A percentile compares a stretch with the other conserved stretches of the same genome.
Conservation (phyloP, 2,888 invertebrate species). For the Archips crataeganus region DNA sequence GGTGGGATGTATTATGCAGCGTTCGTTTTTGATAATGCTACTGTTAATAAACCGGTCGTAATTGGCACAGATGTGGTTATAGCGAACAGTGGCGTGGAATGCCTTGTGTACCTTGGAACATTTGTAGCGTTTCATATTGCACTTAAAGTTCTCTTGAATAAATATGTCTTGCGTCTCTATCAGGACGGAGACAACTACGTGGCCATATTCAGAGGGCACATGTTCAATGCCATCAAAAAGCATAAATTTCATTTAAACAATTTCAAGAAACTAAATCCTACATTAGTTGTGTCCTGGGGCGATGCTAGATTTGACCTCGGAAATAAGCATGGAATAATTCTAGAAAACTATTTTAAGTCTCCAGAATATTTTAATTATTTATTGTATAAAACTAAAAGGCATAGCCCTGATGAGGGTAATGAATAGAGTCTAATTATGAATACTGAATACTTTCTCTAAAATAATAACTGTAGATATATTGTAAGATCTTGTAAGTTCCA, state of each 20-base stretch:
- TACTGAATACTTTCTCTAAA: neutral
- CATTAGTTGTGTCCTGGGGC: slow-evolving; percentile 70
- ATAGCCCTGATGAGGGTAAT: slow-evolving; percentile 47
- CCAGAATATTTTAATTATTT: slow-evolving; percentile 74
- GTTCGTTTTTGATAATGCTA: slow-evolving; percentile 62
- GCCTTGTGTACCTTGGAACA: slow-evolving; percentile 67
- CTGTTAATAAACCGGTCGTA: slow-evolving; percentile 64
- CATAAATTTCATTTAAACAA: slow-evolving; percentile 73
- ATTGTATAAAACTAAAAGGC: slow-evolving; percentile 58
- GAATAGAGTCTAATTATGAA: slow-evolving; percentile 15
- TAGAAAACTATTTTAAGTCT: slow-evolving; percentile 76
- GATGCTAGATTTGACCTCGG: slow-evolving; percentile 74
- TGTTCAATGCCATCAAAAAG: slow-evolving; percentile 63
- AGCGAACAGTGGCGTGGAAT: slow-evolving; percentile 71
- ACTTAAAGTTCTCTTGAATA: slow-evolving; percentile 69
- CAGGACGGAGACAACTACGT: slow-evolving; percentile 76
- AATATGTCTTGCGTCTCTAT: slow-evolving; percentile 75
- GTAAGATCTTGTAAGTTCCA: no score
- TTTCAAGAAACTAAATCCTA: slow-evolving; percentile 69
- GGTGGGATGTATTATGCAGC: slow-evolving; percentile 65
- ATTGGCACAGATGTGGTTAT: slow-evolving; percentile 69
- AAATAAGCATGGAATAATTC: slow-evolving; percentile 70
- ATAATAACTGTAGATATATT: neutral
- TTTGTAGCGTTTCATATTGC: slow-evolving; percentile 69
- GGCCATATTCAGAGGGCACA: slow-evolving; percentile 71